These are phyloP conservation scores for Psix sp. DNA, from an alignment of 1,140 invertebrate species.

Conservation along the genomic window DNA sequence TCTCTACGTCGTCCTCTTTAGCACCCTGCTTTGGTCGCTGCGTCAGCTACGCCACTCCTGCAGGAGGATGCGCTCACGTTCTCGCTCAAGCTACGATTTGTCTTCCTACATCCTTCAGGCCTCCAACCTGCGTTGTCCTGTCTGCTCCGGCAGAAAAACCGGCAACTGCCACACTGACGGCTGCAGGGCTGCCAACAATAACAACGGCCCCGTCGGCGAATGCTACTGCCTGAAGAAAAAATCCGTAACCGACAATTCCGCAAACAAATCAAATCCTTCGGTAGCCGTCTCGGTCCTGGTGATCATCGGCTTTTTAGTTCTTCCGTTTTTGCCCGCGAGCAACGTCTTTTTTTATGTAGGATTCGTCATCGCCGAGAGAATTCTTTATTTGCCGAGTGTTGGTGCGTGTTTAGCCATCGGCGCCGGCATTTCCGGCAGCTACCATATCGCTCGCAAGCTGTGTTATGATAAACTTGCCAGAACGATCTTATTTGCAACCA, in stretches of 20 bases:
- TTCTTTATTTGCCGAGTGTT: slow-evolving; percentile 96
- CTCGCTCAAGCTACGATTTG: slow-evolving; percentile 53
- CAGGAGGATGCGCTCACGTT: slow-evolving; percentile 39
- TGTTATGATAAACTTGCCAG: slow-evolving; percentile 73
- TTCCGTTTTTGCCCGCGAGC: slow-evolving; percentile 95
- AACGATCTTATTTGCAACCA: slow-evolving; percentile 76
- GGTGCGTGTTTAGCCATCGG: slow-evolving; percentile 94
- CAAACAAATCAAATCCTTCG: slow-evolving; percentile 26
- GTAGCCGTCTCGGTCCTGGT: slow-evolving; percentile 78
- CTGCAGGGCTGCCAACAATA: slow-evolving; percentile 76
- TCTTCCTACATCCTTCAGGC: slow-evolving; percentile 60
- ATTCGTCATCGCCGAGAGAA: slow-evolving; percentile 96
- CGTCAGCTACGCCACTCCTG: slow-evolving; percentile 60
- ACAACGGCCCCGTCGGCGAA: slow-evolving; percentile 72
- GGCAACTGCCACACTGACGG: slow-evolving; percentile 74
- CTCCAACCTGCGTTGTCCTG: slow-evolving; percentile 65
- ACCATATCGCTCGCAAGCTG: slow-evolving; percentile 67
- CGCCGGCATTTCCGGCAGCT: slow-evolving; percentile 78
- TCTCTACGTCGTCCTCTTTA: slow-evolving; percentile 82
- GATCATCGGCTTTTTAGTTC: slow-evolving; percentile 86
- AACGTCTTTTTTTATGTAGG: slow-evolving; percentile 97
- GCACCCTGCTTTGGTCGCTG: slow-evolving; percentile 66
- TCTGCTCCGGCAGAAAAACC: slow-evolving; percentile 70
- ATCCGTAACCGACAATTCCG: slow-evolving; percentile 22
- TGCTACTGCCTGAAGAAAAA: slow-evolving; percentile 70